Base-by-base conservation (phyloP, 92 coral and sea anemone species). In the Bergia sp. region DNA sequence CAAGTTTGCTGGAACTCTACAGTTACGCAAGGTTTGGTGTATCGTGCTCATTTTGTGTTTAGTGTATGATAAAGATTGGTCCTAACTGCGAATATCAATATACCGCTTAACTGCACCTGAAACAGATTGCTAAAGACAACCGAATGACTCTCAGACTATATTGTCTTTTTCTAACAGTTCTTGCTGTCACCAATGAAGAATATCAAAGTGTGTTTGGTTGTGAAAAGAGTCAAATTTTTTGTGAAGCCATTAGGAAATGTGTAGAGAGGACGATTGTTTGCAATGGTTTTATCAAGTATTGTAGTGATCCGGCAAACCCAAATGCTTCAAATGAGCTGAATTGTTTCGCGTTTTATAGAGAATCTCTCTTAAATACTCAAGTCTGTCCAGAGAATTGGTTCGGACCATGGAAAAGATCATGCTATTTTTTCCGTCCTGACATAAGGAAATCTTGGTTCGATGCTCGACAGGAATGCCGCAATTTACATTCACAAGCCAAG, bases 391-490 rank as follows among this genome's bases (percentile, higher is more conserved):
- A 71, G 64, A 84, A 84, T 5, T 84, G 87, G 87, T 40, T 84
- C 9, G 79, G 87, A 18, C 87, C 87, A 71, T 37, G 65, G 77
- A 69, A 84, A 23, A 74, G 77, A 49, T 84, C 55, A 37, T 84
- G 87, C 21, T 84, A 69, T 84, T 84, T 84, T 29, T 12, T 84
- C 16, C 57, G 61, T 20, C 78, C 78, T 71, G 36, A 71, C 11
- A 2, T 84, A 37, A 84, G 43, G 47, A 84, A 84, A 84, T 71
- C 87, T 20, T 84, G 87, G 87, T 71, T 84, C 53, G 67, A 72
- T 7, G 77, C 87, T 45, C 45, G 29, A 2, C 42, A 53, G 37
- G 61, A 84, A 71, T 84, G 87, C 36, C 87, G 61, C 44, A 15
- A 53, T 84, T 47, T 44, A 45, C 79, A 71, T 36, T 57, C 41